Conservation (phyloP, 2,113 vertebrate genomes). For the Tyto alba region DNA sequence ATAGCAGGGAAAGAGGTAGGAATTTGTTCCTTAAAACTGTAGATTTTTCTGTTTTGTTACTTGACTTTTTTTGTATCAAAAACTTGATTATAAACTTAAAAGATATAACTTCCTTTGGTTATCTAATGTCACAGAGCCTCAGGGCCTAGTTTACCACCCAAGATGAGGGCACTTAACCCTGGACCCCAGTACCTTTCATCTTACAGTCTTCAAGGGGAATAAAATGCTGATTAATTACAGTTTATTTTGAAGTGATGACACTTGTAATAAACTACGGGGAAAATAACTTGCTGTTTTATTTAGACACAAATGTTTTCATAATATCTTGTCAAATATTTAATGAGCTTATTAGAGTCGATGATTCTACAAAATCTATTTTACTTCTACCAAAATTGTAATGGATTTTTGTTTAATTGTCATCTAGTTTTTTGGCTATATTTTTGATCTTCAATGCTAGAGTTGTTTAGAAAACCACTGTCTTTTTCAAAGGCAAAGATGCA, state of each 20-base stretch:
- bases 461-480: not conserved
- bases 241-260: not conserved
- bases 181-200: not conserved
- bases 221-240: not conserved
- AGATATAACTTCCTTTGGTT: not conserved
- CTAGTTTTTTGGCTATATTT: not conserved
- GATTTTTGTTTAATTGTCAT: not conserved
- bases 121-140: not conserved
- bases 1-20: not conserved
- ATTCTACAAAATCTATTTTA: not conserved
- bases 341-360: not conserved
- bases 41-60: not conserved
- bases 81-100: not conserved
- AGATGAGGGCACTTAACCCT: not conserved
- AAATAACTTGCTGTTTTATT: not conserved
- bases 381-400: not conserved
- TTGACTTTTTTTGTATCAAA: not conserved
- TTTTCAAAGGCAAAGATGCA: not conserved
- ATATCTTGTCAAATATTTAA: not conserved
- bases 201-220: not conserved
- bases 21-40: not conserved
- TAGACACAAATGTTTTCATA: not conserved
- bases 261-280: not conserved
- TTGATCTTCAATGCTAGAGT: not conserved
- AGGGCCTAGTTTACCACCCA: not conserved